Conservation (phyloP, 2,113 vertebrate species). For the Anser cygnoides region DNA sequence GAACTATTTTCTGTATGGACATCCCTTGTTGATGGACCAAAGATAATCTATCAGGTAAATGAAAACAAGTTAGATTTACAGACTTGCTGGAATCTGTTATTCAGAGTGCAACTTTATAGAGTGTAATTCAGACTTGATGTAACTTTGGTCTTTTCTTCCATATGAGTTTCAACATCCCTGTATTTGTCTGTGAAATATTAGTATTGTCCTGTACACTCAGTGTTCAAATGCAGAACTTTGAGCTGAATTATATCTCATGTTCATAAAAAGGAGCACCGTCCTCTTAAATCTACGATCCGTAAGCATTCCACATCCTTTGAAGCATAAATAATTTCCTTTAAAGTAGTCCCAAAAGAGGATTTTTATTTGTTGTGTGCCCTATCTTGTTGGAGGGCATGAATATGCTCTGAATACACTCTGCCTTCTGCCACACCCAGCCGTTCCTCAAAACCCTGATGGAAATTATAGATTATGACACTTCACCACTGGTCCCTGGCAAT, state of each 20-base stretch:
- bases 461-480: neutral
- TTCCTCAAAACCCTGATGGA: neutral
- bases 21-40: slow-evolving; percentile 18
- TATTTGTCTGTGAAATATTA: slow-evolving; percentile 31
- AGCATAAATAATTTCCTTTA: neutral
- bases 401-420: neutral
- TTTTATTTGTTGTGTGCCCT: neutral
- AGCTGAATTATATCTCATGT: neutral
- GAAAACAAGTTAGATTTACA: slow-evolving; percentile 55
- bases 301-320: neutral
- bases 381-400: neutral
- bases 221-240: neutral
- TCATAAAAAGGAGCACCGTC: neutral
- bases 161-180: slow-evolving; percentile 41
- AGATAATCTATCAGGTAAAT: slow-evolving; percentile 33
- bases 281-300: neutral
- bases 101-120: slow-evolving; percentile 15
- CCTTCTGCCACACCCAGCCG: neutral
- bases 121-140: slow-evolving; percentile 55
- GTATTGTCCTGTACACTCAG: neutral
- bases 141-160: slow-evolving; percentile 58
- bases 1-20: neutral
- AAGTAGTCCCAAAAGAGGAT: neutral
- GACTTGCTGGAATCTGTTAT: slow-evolving; percentile 48
- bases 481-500: neutral